phyloP scores from a whole-genome alignment of 2,797 vertebrate genomes.

The Cossypha niveicapilla region DNA sequence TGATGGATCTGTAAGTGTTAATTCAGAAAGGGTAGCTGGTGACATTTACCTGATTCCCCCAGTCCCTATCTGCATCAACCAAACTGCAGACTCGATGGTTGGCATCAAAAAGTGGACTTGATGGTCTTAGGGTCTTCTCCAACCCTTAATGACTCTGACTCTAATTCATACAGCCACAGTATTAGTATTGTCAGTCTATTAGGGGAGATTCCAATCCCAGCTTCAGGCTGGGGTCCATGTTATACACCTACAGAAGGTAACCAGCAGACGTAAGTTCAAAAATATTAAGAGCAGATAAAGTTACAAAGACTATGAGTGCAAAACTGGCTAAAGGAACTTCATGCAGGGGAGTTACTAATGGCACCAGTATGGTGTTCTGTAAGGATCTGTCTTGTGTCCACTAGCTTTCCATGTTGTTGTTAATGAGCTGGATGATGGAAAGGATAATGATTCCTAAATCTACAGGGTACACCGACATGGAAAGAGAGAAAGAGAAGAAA shows the following conservation, averaged over 20 bases:
- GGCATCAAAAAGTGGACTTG: not conserved
- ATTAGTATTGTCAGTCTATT: fast-evolving
- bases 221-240: not conserved
- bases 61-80: fast-evolving
- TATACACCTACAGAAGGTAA: not conserved
- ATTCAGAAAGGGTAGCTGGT: not conserved
- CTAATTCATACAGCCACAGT: not conserved
- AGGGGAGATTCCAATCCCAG: not conserved
- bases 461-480: not conserved
- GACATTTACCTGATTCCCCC: not conserved
- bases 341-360: not conserved
- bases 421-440: not conserved
- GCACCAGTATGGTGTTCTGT: not conserved
- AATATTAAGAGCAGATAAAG: not conserved
- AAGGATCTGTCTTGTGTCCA: not conserved
- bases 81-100: fast-evolving
- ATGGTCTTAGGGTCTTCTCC: not conserved
- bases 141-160: not conserved
- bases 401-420: not conserved
- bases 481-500: not conserved
- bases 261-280: not conserved
- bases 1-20: not conserved
- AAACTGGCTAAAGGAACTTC: not conserved
- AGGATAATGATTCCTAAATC: not conserved
- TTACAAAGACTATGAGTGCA: not conserved